Evolutionary conservation across 2,797 vertebrate genomes (phyloP), one percentile per base, ranked within the genome.

Genomic region (Girardinus metallicus): DNA sequence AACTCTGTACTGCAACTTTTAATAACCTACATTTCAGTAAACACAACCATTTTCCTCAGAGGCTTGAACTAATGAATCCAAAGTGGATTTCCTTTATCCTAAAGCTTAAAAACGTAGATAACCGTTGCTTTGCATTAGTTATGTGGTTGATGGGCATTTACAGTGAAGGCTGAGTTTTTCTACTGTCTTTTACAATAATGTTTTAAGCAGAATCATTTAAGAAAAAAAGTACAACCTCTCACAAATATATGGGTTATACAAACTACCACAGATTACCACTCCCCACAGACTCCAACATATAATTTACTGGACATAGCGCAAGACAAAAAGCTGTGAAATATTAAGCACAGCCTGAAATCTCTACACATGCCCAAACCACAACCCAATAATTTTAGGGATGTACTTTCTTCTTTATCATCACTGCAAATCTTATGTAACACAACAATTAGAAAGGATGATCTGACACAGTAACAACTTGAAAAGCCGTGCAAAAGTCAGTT

Each of bases 251-350:
- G 49, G 21, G 49, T 23, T 10, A 26, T 26, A 53, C 49, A 53
- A 53, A 53, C 49, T 26, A 53, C 8, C 21, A 53, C 49, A 9
- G 8, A 53, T 2, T 9, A 51, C 21, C 49, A 21, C 2, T 26
- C 18, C 34, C 64, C 21, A 66, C 64, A 66, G 64, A 66, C 64
- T 39, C 36, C 34, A 66, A 66, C 64, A 66, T 66, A 57, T 57
- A 26, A 66, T 66, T 39, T 66, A 41, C 18, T 66, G 36, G 41
- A 11, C 18, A 66, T 2, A 11, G 36, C 1, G 8, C 16, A 66
- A 39, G 36, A 16, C 34, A 39, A 23, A 39, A 66, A 21, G 16
- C 21, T 66, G 64, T 39, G 16, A 68, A 68, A 68, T 39, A 68
- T 68, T 39, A 39, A 18, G 13, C 6, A 64, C 29, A 62, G 0